Evolutionary conservation across 2,113 vertebrate genomes (phyloP).

Genomic region (Phalacrocorax aristotelis): DNA sequence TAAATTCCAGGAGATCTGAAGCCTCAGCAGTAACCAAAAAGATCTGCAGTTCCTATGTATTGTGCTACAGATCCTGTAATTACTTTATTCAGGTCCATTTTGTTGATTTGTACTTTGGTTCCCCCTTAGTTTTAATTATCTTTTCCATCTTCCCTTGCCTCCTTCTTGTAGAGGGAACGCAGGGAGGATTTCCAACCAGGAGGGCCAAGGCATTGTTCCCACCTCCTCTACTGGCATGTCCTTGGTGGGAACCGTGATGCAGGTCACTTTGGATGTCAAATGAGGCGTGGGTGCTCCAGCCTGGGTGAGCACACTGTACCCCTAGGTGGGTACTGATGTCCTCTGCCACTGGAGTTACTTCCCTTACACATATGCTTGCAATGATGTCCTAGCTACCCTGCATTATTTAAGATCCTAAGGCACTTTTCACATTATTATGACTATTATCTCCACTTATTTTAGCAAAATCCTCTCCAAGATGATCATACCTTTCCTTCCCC

Average conservation of each 20-base stretch:
- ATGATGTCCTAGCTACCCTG: background rate
- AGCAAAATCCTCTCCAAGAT: background rate
- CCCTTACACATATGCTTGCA: background rate
- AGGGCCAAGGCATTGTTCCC: background rate
- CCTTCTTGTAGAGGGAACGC: background rate
- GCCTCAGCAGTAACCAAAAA: background rate
- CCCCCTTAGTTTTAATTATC: background rate
- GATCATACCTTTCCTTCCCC: background rate
- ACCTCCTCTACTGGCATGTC: background rate
- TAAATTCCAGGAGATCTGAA: background rate
- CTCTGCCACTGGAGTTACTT: background rate
- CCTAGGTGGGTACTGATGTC: background rate
- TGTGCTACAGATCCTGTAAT: background rate
- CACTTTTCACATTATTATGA: background rate
- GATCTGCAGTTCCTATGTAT: background rate
- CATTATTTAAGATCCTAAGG: background rate
- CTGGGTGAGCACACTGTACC: background rate
- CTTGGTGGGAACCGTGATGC: background rate
- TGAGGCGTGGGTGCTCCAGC: background rate
- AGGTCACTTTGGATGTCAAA: background rate
- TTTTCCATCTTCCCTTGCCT: background rate
- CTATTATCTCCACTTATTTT: background rate
- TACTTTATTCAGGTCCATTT: background rate
- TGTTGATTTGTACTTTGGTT: background rate
- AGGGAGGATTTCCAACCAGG: background rate